Evolutionary conservation across 2,113 vertebrate species (phyloP).

Genomic region (Psettodes erumei): DNA sequence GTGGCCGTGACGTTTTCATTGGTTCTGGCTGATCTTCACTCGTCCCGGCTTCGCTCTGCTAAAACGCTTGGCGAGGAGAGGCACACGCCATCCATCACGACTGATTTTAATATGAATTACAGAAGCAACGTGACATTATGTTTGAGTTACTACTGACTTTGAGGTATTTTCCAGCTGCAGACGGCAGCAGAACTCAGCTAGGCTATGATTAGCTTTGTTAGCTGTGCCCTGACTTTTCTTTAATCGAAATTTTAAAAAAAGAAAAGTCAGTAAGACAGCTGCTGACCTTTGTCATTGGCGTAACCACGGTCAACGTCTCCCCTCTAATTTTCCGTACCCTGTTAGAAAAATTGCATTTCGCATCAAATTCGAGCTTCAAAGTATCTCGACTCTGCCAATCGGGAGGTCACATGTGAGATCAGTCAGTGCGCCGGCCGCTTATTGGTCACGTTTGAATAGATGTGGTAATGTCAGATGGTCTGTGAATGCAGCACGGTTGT

Average conservation of each 20-base stretch:
- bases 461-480: too few relatives aligned
- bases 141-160: neutral
- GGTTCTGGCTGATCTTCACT: neutral
- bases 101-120: neutral
- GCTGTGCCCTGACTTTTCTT: neutral
- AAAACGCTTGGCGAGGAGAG: too few relatives aligned
- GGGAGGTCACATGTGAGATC: too few relatives aligned
- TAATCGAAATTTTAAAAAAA: neutral
- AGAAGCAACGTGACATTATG: neutral
- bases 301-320: neutral
- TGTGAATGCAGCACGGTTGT: too few relatives aligned
- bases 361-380: too few relatives aligned
- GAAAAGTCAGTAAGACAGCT: neutral
- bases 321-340: constrained; percentile 2
- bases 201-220: neutral
- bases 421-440: too few relatives aligned
- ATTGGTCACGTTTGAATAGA: too few relatives aligned
- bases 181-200: neutral
- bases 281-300: neutral
- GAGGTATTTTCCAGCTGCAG: neutral
- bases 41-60: neutral
- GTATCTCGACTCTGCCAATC: too few relatives aligned
- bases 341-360: too few relatives aligned
- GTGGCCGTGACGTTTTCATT: neutral
- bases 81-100: neutral